These are phyloP conservation scores for Cheilosia vernalis DNA, from an alignment of 2,888 invertebrate species.

Conservation along the genomic window DNA sequence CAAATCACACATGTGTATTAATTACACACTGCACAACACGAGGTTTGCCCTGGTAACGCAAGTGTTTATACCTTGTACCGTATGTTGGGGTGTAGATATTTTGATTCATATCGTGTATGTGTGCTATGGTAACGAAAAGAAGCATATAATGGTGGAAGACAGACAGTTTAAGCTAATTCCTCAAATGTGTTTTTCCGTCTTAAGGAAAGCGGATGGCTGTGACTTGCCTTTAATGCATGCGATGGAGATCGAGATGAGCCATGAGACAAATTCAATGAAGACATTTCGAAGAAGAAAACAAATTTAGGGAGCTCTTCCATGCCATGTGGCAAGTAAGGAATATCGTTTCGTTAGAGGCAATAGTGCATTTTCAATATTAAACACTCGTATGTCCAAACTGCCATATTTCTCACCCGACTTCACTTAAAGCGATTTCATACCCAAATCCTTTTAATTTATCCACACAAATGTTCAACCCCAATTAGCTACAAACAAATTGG, in stretches of 20 bases:
- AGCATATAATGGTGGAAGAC: background rate
- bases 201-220: background rate
- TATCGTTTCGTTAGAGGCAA: no score
- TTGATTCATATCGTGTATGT: constrained; percentile 4
- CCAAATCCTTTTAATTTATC: background rate
- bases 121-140: background rate
- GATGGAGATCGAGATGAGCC: no score
- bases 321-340: no score
- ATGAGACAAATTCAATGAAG: no score
- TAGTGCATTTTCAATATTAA: no score
- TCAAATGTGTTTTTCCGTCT: background rate
- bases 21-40: constrained; percentile 56
- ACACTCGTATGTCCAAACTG: no score
- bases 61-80: constrained; percentile 8
- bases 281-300: no score
- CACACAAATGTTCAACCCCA: background rate
- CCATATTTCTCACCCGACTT: no score
- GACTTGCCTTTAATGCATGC: no score
- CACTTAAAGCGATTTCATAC: background rate
- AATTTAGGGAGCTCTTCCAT: no score
- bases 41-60: constrained; percentile 37
- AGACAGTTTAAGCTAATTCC: background rate
- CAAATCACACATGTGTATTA: constrained; percentile 67
- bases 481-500: constrained; percentile 26
- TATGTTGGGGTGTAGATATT: constrained; percentile 13